A percentile compares a stretch with the other conserved stretches of the same genome.
These are phyloP conservation scores for Crypturellus tataupa DNA, from an alignment of 2,797 vertebrate species.

Conservation along the genomic window DNA sequence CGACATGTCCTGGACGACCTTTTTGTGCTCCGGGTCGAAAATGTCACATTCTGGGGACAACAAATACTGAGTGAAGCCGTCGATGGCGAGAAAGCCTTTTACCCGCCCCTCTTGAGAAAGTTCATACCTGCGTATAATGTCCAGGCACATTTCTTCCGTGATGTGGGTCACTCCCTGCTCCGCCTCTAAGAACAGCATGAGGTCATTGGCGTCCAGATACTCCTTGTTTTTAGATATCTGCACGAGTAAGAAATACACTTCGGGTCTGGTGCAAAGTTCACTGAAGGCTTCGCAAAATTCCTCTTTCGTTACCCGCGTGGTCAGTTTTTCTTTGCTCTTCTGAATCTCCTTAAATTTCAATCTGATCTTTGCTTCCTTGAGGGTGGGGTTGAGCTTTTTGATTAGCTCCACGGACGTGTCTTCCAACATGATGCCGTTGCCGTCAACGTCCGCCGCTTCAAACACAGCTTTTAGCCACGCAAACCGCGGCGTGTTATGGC, in stretches of 20 bases:
- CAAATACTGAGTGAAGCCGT: conserved; percentile 95
- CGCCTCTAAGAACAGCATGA: conserved; percentile 94
- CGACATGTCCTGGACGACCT: conserved; percentile 95
- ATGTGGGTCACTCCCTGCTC: conserved; percentile 94
- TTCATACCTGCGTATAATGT: conserved; percentile 91
- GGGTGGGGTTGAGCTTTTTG: conserved; percentile 91
- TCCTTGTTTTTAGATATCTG: conserved; percentile 98
- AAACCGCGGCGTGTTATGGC: conserved; percentile 88
- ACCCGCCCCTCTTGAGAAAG: conserved; percentile 90
- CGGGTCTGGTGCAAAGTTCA: conserved; percentile 95
- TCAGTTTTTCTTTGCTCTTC: conserved; percentile 96
- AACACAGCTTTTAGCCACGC: conserved; percentile 92
- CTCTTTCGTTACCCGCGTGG: conserved; percentile 93
- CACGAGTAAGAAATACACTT: conserved; percentile 96
- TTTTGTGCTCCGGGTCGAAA: conserved; percentile 93
- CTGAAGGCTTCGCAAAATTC: conserved; percentile 96
- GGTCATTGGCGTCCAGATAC: conserved; percentile 94
- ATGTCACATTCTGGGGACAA: conserved; percentile 95
- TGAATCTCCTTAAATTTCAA: conserved; percentile 98
- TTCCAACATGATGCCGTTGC: conserved; percentile 93
- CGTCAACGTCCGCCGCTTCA: conserved; percentile 89
- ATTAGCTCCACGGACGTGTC: conserved; percentile 92
- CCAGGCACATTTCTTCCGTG: conserved; percentile 92
- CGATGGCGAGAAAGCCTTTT: conserved; percentile 91
- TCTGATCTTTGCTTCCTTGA: conserved; percentile 95